Conservation (phyloP, 2,797 vertebrate genomes). For the Amazona ochrocephala region DNA sequence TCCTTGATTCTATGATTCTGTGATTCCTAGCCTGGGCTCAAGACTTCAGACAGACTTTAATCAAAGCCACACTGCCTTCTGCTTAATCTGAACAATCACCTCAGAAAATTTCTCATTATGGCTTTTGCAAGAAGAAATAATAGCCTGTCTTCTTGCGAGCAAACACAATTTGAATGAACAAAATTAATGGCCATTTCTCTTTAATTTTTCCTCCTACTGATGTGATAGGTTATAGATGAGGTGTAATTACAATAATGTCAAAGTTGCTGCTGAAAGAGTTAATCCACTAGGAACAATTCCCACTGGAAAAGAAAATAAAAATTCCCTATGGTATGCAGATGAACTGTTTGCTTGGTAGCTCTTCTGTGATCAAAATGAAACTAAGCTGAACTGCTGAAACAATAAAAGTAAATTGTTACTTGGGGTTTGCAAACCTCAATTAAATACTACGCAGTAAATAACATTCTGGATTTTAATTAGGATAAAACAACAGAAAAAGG, state of each 20-base stretch:
- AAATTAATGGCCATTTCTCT: constrained; percentile 57
- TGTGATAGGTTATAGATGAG: constrained; percentile 25
- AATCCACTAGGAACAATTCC: constrained; percentile 37
- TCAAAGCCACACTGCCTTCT: constrained; percentile 55
- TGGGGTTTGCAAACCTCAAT: constrained; percentile 45
- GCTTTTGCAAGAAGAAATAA: constrained; percentile 64
- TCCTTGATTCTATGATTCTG: not conserved
- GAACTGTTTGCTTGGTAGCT: constrained; percentile 37
- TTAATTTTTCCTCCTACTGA: constrained; percentile 32
- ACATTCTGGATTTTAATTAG: constrained; percentile 64
- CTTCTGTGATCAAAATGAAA: constrained; percentile 55
- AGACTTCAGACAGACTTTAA: constrained; percentile 51
- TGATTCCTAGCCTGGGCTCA: not conserved
- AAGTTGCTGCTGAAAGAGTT: constrained; percentile 34
- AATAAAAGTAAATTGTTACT: constrained; percentile 69
- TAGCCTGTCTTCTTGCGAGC: constrained; percentile 52
- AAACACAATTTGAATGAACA: constrained; percentile 65
- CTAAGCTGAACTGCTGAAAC: constrained; percentile 52
- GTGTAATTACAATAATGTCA: constrained; percentile 40
- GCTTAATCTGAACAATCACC: constrained; percentile 63
- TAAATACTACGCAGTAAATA: constrained; percentile 64
- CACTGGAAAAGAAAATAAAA: not conserved
- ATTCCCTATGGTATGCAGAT: not conserved
- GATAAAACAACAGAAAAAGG: constrained; percentile 47
- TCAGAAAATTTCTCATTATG: constrained; percentile 73